phyloP scores from a whole-genome alignment of 2,113 vertebrate species.

The Candoia aspera region DNA sequence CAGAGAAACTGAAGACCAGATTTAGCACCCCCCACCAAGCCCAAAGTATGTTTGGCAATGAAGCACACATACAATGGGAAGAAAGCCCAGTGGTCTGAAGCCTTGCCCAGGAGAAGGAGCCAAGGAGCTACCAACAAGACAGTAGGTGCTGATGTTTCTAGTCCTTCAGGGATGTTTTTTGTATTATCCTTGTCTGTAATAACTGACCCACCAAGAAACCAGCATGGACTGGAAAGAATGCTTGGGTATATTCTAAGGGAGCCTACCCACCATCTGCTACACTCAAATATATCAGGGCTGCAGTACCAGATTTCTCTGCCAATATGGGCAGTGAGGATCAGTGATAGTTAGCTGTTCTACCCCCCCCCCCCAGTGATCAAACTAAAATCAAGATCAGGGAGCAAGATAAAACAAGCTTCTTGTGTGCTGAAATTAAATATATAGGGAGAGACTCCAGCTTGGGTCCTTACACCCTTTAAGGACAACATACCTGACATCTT shows the following conservation, averaged over 20 bases:
- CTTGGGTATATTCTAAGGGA: background rate
- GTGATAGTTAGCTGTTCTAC: background rate
- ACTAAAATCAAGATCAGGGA: background rate
- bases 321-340: background rate
- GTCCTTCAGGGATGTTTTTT: background rate
- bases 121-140: background rate
- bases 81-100: background rate
- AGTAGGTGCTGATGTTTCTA: too few relatives aligned
- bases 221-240: background rate
- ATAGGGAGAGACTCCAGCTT: background rate
- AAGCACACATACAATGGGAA: background rate
- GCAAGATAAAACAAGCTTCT: background rate
- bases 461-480: rapidly evolving
- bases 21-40: background rate
- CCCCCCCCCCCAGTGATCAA: background rate
- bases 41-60: background rate
- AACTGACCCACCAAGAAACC: background rate
- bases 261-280: background rate
- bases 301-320: background rate
- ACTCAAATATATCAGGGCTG: too few relatives aligned
- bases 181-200: too few relatives aligned
- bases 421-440: background rate
- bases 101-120: background rate
- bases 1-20: too few relatives aligned
- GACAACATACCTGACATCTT: conserved; percentile 90